A percentile compares a stretch with the other conserved stretches of the same genome.
Evolutionary conservation across 2,113 vertebrate species (phyloP).

Genomic region (Vimba vimba): DNA sequence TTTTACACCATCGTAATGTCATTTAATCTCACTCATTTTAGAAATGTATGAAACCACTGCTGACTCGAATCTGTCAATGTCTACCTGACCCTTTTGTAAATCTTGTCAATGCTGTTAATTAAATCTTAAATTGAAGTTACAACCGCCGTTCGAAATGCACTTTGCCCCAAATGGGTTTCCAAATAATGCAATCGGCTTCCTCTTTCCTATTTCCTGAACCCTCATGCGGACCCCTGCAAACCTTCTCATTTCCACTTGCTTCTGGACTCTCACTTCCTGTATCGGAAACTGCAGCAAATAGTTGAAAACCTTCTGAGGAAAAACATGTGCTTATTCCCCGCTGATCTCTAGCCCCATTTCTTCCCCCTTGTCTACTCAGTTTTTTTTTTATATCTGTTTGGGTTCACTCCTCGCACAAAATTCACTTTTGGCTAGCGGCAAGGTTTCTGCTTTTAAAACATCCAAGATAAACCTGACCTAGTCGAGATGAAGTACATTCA

Average conservation of each 20-base stretch:
- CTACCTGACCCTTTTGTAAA: conserved; percentile 33
- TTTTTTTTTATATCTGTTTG: conserved; percentile 25
- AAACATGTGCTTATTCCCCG: conserved; percentile 61
- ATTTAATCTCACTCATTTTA: conserved; percentile 45
- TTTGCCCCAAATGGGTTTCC: conserved; percentile 68
- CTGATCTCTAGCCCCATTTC: conserved; percentile 54
- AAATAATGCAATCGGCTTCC: conserved; percentile 65
- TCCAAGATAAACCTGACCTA: conserved; percentile 52
- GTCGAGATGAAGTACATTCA: conserved; percentile 40
- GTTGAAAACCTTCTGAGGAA: conserved; percentile 66
- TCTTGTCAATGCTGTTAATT: conserved; percentile 48
- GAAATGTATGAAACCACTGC: conserved; percentile 43
- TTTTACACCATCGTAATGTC: conserved; percentile 40
- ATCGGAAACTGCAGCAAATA: conserved; percentile 70
- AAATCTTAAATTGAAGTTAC: conserved; percentile 42
- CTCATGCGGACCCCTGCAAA: conserved; percentile 19
- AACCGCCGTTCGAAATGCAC: conserved; percentile 42
- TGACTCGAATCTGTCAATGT: conserved; percentile 35
- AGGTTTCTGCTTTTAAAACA: conserved; percentile 50
- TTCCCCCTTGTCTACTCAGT: conserved; percentile 60
- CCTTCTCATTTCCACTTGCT: conserved; percentile 37
- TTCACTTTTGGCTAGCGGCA: conserved; percentile 50
- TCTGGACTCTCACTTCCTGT: conserved; percentile 73
- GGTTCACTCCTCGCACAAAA: conserved; percentile 47
- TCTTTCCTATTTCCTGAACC: conserved; percentile 56